Conservation (phyloP, 2,113 vertebrate species). For the Dipodomys spectabilis region DNA sequence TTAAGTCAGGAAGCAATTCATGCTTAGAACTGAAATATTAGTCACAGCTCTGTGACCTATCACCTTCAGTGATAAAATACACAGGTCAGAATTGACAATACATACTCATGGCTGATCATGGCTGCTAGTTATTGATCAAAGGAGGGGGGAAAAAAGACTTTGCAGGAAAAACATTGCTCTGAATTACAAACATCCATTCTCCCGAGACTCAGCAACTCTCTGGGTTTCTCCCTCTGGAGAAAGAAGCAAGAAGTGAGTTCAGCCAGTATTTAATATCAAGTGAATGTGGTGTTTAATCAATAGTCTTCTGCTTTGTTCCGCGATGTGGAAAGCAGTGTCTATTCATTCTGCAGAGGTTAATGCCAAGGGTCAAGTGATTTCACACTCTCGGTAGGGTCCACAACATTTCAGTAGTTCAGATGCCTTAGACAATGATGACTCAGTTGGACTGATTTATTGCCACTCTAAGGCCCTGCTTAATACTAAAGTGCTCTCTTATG, state of each 20-base stretch:
- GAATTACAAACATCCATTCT: conserved; percentile 96
- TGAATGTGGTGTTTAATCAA: conserved; percentile 98
- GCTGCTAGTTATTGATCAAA: conserved; percentile 92
- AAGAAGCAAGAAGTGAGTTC: conserved; percentile 90
- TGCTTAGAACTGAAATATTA: conserved; percentile 84
- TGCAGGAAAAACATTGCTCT: conserved; percentile 91
- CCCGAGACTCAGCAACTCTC: conserved; percentile 88
- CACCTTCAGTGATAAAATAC: conserved; percentile 89
- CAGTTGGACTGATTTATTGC: conserved; percentile 98
- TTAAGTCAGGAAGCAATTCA: conserved; percentile 83
- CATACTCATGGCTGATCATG: conserved; percentile 90
- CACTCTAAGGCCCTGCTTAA: conserved; percentile 90
- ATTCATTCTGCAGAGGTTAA: conserved; percentile 98
- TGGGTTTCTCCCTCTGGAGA: conserved; percentile 86
- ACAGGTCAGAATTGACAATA: conserved; percentile 89
- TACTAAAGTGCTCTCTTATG: conserved; percentile 95
- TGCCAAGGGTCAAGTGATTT: conserved; percentile 99
- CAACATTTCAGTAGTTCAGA: conserved; percentile 93
- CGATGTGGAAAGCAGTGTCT: conserved; percentile 93
- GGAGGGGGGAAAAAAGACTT: conserved; percentile 85
- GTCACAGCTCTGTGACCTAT: conserved; percentile 85
- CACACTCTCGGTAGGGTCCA: conserved; percentile 95
- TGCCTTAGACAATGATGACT: conserved; percentile 96
- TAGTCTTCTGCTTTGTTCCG: conserved; percentile 96
- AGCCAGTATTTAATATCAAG: conserved; percentile 97